phyloP scores from a whole-genome alignment of 2,113 vertebrate species.

The Hypocryptadius cinnamomeus region DNA sequence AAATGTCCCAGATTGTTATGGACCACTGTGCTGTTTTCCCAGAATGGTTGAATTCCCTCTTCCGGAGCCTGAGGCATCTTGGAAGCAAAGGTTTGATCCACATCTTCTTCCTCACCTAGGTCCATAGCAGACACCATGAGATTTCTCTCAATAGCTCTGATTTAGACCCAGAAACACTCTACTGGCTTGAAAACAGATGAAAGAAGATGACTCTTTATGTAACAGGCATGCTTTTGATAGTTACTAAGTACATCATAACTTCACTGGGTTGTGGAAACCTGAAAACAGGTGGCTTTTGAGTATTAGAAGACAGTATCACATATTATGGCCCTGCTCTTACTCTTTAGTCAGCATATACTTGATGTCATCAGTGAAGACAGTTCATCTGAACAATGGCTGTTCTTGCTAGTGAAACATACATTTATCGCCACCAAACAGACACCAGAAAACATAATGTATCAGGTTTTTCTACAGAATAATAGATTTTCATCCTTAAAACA shows the following conservation, averaged over 20 bases:
- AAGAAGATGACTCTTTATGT: neutral
- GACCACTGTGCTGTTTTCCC: neutral
- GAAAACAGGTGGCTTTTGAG: neutral
- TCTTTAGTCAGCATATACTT: neutral
- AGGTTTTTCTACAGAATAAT: neutral
- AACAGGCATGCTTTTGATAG: neutral
- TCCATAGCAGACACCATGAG: neutral
- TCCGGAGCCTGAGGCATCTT: neutral
- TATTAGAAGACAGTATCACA: neutral
- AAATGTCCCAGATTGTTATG: too few relatives aligned
- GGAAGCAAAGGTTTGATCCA: neutral
- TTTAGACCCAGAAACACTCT: neutral
- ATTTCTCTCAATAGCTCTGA: neutral
- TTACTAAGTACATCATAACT: neutral
- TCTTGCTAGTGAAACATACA: neutral
- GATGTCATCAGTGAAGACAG: neutral
- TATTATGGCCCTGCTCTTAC: neutral
- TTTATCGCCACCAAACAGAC: neutral
- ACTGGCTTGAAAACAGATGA: neutral
- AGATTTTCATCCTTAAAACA: neutral
- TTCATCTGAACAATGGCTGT: accelerated
- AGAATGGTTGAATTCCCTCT: neutral
- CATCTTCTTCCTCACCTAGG: neutral
- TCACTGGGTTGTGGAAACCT: neutral
- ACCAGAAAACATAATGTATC: neutral